phyloP scores from a whole-genome alignment of 2,797 vertebrate species.

The Sebastes itinus region DNA sequence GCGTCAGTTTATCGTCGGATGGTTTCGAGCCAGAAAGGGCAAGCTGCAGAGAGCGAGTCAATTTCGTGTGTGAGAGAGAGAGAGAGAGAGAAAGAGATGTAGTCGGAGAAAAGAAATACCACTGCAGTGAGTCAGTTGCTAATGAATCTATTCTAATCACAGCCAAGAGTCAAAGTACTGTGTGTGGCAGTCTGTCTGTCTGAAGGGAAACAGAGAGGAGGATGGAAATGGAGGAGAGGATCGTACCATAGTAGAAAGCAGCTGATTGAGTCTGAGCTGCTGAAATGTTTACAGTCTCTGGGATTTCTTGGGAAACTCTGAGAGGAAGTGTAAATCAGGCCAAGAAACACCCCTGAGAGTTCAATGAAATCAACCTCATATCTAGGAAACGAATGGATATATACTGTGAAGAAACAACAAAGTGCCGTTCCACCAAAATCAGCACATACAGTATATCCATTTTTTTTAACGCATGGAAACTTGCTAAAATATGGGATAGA shows the following conservation, averaged over 20 bases:
- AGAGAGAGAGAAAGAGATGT: too few relatives aligned
- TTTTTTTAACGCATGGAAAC: too few relatives aligned
- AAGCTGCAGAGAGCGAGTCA: slow-evolving; percentile 5
- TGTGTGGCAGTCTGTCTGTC: neutral
- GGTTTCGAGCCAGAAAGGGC: slow-evolving; percentile 13
- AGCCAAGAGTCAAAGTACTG: neutral
- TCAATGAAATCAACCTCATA: neutral
- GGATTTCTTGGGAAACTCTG: slow-evolving; percentile 2
- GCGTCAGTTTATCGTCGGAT: slow-evolving; percentile 12
- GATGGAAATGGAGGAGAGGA: neutral
- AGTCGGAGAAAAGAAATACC: slow-evolving; percentile 1
- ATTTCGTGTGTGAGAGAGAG: neutral
- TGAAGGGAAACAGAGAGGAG: neutral
- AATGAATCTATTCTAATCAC: slow-evolving; percentile 1
- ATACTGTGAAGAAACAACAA: neutral
- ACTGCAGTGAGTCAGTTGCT: neutral
- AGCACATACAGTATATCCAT: too few relatives aligned
- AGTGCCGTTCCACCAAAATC: neutral
- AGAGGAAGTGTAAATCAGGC: neutral
- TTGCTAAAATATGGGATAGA: too few relatives aligned
- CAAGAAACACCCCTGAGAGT: neutral
- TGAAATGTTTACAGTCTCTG: neutral
- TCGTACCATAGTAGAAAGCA: neutral
- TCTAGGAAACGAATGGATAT: neutral
- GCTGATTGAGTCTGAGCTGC: slow-evolving; percentile 9